Base-by-base conservation (phyloP, 2,888 invertebrate genomes). In the Margaritifera margaritifera region DNA sequence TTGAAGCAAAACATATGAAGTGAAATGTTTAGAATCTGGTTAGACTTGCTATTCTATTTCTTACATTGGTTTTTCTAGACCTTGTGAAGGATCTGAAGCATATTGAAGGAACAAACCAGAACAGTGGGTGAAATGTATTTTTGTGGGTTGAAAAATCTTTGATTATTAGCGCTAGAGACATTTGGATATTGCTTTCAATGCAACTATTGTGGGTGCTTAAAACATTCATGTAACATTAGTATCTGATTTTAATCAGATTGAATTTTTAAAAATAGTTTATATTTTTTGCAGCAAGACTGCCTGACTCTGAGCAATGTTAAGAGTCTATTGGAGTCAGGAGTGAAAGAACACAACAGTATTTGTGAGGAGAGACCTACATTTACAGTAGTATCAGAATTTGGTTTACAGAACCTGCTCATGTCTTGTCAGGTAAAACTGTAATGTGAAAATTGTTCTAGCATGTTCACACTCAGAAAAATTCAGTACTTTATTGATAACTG, bases 271-370 rank as follows among this genome's bases (percentile, higher is more conserved):
- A 42, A 42, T 42, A 11, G 51, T 19, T 42, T 50, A n/a, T 58
- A 51, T 51, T 58, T 58, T 62, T 79, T 76, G n/a, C 79, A 86
- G 85, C 83, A 86, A 71, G 85, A 86, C 62, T 80, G 83, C 64
- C 57, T 86, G 24, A 82, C 77, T 20, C 68, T 86, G 50, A 42
- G 62, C 51, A 77, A 83, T 69, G 81, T 86, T 11, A 80, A 79
- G 61, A 72, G 68, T 27, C 73, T 78, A 59, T 64, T 86, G 59
- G 78, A 80, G 18, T 68, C 68, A 18, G 83, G 83, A 27, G 59
- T 82, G n/a, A 64, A 66, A n/a, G 66, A 76, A 19, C 86, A 86
- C 62, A 69, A 71, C 50, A 62, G 68, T 22, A 57, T 64, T n/a
- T 86, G 86, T 77, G 73, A 75, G 8, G 70, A 69, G 8, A 72